A percentile compares a stretch with the other conserved stretches of the same genome.
Conservation (phyloP, 2,113 vertebrate species). For the Gambusia holbrooki region DNA sequence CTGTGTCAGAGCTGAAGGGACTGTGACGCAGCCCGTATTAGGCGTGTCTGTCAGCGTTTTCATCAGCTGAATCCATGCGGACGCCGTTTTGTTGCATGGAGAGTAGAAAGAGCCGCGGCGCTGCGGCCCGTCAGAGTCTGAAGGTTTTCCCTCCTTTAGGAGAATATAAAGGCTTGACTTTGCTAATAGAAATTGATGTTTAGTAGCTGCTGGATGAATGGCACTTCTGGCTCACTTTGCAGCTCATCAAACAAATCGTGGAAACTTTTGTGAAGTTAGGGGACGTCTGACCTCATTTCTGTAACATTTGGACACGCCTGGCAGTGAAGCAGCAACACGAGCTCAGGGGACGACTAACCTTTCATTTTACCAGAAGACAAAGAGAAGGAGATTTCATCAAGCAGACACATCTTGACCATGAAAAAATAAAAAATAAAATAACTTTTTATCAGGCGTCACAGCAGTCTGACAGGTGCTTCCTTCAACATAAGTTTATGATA, state of each 20-base stretch:
- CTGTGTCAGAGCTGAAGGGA: slow-evolving; percentile 25
- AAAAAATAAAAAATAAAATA: neutral
- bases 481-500: too few species aligned
- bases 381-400: neutral
- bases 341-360: slow-evolving; percentile 43
- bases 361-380: slow-evolving; percentile 4
- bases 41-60: slow-evolving; percentile 54
- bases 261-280: slow-evolving; percentile 33
- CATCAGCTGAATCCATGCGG: slow-evolving; percentile 44
- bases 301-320: slow-evolving; percentile 14
- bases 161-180: slow-evolving; percentile 22
- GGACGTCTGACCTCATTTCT: slow-evolving; percentile 45
- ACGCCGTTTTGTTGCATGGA: slow-evolving; percentile 25
- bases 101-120: slow-evolving; percentile 14
- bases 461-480: too few species aligned
- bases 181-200: slow-evolving; percentile 46
- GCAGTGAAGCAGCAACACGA: slow-evolving; percentile 14
- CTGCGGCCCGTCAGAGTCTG: slow-evolving; percentile 43
- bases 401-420: neutral
- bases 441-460: neutral
- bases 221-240: slow-evolving; percentile 15
- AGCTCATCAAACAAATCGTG: slow-evolving; percentile 4
- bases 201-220: slow-evolving; percentile 34
- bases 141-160: slow-evolving; percentile 26
- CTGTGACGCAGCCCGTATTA: slow-evolving; percentile 26